phyloP scores from a whole-genome alignment of 2,797 vertebrate genomes.

The Sebastes steindachneri region DNA sequence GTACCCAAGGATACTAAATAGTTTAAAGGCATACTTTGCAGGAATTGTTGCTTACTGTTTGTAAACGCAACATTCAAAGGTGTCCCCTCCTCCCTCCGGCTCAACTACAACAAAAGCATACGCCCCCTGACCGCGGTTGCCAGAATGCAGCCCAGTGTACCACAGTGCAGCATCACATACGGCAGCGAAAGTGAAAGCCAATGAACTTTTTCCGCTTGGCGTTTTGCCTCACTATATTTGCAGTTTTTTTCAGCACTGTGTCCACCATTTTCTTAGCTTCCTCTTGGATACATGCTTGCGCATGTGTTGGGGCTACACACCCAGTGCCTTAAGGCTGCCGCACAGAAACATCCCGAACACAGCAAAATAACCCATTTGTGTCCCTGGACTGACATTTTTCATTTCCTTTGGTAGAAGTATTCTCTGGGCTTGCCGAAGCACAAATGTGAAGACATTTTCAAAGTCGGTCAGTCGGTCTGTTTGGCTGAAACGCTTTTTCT shows the following conservation, averaged over 20 bases:
- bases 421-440: no score
- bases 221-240: background rate
- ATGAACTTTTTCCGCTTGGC: background rate
- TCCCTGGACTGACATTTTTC: no score
- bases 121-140: background rate
- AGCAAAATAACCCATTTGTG: background rate
- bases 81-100: background rate
- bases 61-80: background rate
- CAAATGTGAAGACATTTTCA: no score
- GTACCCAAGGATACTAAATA: background rate
- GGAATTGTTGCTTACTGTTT: rapidly evolving
- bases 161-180: background rate
- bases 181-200: background rate
- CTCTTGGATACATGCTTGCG: background rate
- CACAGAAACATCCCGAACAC: background rate
- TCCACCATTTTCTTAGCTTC: background rate
- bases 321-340: background rate
- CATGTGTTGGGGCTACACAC: background rate
- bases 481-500: no score
- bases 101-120: background rate
- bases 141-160: background rate
- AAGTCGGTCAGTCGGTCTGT: no score
- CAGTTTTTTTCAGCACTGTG: background rate
- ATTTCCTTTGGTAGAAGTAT: no score
- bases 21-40: background rate